These are phyloP conservation scores for Oikopleura vanhoeffeni DNA, from an alignment of 23 tunicate genomes.

Conservation along the genomic window DNA sequence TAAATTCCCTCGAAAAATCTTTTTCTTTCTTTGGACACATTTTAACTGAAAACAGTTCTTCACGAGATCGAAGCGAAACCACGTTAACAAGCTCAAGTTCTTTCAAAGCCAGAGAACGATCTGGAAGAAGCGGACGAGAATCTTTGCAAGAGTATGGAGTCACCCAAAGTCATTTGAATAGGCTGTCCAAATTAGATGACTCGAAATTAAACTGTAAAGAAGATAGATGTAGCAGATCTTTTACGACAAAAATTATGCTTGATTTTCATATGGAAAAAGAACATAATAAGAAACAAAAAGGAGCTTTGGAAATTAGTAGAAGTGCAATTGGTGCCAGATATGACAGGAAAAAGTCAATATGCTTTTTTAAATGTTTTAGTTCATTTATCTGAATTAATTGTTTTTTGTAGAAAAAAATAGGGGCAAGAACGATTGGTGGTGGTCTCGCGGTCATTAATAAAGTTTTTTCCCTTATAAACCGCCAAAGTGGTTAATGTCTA, in stretches of 20 bases:
- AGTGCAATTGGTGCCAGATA: background rate
- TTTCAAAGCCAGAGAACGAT: background rate
- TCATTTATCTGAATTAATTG: too few relatives aligned
- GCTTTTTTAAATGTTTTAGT: too few relatives aligned
- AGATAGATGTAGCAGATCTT: background rate
- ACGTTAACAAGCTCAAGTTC: background rate
- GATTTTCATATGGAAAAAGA: conserved; percentile 12
- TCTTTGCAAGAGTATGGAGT: background rate
- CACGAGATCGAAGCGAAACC: background rate
- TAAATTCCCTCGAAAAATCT: too few relatives aligned
- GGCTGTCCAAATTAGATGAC: background rate
- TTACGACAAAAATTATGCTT: background rate
- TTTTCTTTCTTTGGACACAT: too few relatives aligned
- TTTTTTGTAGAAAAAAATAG: too few relatives aligned
- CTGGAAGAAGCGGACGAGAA: background rate
- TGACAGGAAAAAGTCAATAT: background rate
- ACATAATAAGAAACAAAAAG: background rate
- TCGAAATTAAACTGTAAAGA: background rate
- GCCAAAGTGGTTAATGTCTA: too few relatives aligned
- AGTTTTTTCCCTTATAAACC: too few relatives aligned
- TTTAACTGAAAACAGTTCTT: background rate
- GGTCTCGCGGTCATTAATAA: too few relatives aligned
- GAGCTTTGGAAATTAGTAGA: background rate
- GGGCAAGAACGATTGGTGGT: too few relatives aligned
- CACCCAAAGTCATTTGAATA: background rate